A percentile compares a stretch with the other conserved stretches of the same genome.
Evolutionary conservation across 2,113 vertebrate genomes (phyloP).

Genomic region (Nycticebus coucang): DNA sequence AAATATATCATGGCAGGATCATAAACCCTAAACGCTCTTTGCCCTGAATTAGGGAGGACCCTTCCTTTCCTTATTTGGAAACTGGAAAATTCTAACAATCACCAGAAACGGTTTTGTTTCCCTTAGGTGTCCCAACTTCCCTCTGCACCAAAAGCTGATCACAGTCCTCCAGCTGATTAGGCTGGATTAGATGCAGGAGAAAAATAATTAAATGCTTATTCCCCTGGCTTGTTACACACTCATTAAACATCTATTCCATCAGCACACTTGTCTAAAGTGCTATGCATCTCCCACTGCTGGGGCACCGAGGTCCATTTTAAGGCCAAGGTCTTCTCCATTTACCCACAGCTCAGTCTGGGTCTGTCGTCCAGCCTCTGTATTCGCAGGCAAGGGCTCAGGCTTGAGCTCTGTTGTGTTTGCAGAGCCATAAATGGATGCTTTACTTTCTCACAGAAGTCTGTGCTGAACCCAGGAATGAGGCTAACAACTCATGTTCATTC

Average conservation of each 20-base stretch:
- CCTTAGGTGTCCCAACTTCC: not conserved
- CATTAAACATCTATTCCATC: no score
- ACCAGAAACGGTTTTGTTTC: constrained; percentile 61
- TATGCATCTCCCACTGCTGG: no score
- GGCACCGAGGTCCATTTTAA: no score
- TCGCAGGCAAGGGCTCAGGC: no score
- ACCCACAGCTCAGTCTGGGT: no score
- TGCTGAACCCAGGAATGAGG: not conserved
- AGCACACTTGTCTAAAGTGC: no score
- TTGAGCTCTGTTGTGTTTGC: not conserved
- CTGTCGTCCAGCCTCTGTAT: no score
- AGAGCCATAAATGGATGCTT: not conserved
- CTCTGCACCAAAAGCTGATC: not conserved
- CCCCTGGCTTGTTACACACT: no score
- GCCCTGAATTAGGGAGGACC: not conserved
- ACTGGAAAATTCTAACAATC: constrained; percentile 42
- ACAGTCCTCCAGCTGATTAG: not conserved
- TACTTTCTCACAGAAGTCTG: not conserved
- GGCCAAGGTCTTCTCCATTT: no score
- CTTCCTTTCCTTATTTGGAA: constrained; percentile 44
- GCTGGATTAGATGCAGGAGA: not conserved
- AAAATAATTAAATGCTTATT: no score
- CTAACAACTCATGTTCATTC: not conserved
- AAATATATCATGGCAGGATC: not conserved
- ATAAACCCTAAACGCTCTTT: not conserved